Evolutionary conservation across 2,888 invertebrate genomes (phyloP), one percentile per base, ranked within the genome.

Genomic region (Zonitis immaculata): DNA sequence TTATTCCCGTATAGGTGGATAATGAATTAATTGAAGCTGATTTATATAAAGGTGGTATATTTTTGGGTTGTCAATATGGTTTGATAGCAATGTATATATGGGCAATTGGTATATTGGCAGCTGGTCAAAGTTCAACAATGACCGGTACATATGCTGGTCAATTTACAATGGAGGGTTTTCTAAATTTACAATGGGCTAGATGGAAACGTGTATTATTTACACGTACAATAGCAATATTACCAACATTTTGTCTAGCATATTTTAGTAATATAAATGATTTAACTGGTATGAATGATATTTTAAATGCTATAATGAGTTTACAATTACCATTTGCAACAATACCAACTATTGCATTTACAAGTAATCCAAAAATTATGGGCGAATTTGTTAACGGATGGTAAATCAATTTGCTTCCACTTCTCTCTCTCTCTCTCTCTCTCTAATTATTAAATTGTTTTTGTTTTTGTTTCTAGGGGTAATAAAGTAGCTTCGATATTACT

Each of bases 171-270:
- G 90, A 91, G 80, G 92, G 92, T 9, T 93, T 93, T 70, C 76
- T 93, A 16, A 88, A 91, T 69, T 77, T 93, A 12, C 85, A 86
- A 65, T 93, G 92, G 92, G 82, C 88, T 1, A 81, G 90, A 32
- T 94, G 93, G 94, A 88, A 88, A 75, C 78, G 94, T 69, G 91
- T 94, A 1, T 76, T 92, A 16, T 81, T 94, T 63, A 94, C 94
- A 0, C 82, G 94, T 62, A 80, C 85, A 6, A 88, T 94, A 63
- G 94, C 94, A 22, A 92, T 94, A 58, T 74, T 85, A 6, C 81
- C 81, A 1, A 89, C 89, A 1, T 86, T 89, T 64, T 82, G 82
- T 57, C 78, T 88, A 35, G 88, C 88, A 1, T 82, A 84, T 67
- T 85, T 81, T 67, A 83, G 83, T 60, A 72, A 81, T 57, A 83